phyloP scores from a whole-genome alignment of 2,797 vertebrate genomes.

The Xiphorhynchus erythropygius region DNA sequence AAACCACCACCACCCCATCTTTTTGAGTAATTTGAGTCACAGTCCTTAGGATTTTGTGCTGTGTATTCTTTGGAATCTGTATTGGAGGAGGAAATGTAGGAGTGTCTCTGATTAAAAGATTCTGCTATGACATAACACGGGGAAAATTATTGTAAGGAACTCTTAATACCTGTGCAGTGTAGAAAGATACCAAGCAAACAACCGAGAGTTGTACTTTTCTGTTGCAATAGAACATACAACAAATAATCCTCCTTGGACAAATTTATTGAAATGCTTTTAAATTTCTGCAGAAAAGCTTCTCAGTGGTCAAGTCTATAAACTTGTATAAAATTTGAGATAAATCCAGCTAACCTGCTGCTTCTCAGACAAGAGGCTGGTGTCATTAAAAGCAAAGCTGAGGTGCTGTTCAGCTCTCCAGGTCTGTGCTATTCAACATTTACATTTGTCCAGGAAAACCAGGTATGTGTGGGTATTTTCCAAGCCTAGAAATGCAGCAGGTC shows the following conservation, averaged over 20 bases:
- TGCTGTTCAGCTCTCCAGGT: not conserved
- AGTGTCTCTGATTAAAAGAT: not conserved
- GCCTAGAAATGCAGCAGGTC: not conserved
- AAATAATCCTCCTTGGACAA: not conserved
- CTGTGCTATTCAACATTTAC: not conserved
- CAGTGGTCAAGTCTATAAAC: not conserved
- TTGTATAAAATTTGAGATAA: not conserved
- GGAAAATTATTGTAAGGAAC: not conserved
- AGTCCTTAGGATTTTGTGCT: not conserved
- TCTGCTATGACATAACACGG: not conserved
- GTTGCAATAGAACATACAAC: fast-evolving
- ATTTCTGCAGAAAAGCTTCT: not conserved
- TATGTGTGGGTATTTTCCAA: not conserved
- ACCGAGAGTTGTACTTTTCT: not conserved
- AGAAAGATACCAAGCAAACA: not conserved
- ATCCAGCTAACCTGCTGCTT: not conserved
- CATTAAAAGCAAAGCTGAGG: not conserved
- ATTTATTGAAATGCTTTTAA: not conserved
- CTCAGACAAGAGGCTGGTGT: not conserved
- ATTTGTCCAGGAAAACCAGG: not conserved
- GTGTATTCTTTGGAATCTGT: not conserved
- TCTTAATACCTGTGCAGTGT: fast-evolving
- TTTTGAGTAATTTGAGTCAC: not conserved
- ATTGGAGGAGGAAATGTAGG: not conserved
- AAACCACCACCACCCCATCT: not conserved